phyloP scores from a whole-genome alignment of 2,888 invertebrate species.

The Drosophila prolongata region DNA sequence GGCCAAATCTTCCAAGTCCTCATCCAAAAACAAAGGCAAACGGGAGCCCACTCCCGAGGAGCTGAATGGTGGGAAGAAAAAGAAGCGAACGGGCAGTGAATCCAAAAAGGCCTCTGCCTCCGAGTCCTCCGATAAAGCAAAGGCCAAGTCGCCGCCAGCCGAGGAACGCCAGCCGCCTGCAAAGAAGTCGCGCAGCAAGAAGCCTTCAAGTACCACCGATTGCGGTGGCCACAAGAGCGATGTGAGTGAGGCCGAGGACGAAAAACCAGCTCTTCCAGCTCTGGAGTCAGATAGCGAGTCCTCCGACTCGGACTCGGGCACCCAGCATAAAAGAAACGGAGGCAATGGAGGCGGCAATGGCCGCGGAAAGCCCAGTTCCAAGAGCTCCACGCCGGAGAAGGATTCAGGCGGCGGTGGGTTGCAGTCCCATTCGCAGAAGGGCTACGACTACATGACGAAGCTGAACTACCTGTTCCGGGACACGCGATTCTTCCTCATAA shows the following conservation, averaged over 20 bases:
- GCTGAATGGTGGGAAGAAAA: conserved; percentile 74
- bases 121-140: conserved; percentile 50
- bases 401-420: conserved; percentile 33
- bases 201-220: conserved; percentile 46
- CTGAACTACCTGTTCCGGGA: conserved; percentile 97
- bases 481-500: conserved; percentile 97
- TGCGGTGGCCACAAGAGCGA: conserved; percentile 68
- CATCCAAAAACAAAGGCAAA: conserved; percentile 59
- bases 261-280: conserved; percentile 62
- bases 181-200: conserved; percentile 64
- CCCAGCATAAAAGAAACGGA: conserved; percentile 81
- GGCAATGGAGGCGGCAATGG: conserved; percentile 56
- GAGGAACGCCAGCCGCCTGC: conserved; percentile 50
- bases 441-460: conserved; percentile 94
- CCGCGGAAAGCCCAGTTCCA: conserved; percentile 59
- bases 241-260: conserved; percentile 75
- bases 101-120: conserved; percentile 44
- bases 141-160: conserved; percentile 44
- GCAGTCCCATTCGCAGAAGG: conserved; percentile 77
- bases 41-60: conserved; percentile 63
- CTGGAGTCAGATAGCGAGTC: conserved; percentile 81
- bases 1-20: conserved; percentile 36
- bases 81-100: conserved; percentile 44
- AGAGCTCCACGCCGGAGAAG: conserved; percentile 65
- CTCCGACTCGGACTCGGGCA: conserved; percentile 81